These are phyloP conservation scores for Caenorhabditis angaria DNA, from an alignment of 2,888 invertebrate species.

Conservation along the genomic window DNA sequence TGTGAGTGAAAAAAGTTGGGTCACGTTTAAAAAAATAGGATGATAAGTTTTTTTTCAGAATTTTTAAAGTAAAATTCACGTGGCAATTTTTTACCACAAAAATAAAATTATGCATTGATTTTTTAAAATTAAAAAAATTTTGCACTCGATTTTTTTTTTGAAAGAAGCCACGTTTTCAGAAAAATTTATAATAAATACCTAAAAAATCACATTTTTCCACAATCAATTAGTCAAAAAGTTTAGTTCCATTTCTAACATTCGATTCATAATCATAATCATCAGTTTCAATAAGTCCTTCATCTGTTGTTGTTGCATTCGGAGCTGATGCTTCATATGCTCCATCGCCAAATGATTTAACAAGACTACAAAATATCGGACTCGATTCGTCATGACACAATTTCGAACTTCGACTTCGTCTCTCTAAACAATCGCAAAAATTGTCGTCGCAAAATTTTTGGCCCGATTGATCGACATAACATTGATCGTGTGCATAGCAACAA, in stretches of 20 bases:
- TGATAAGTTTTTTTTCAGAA: too few species aligned
- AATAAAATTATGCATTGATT: too few species aligned
- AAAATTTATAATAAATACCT: too few species aligned
- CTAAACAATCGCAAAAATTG: slow-evolving; percentile 52
- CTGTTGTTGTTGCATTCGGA: slow-evolving; percentile 32
- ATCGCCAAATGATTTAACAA: slow-evolving; percentile 48
- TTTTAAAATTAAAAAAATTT: too few species aligned
- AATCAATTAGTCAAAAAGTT: neutral
- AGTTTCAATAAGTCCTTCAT: slow-evolving; percentile 31
- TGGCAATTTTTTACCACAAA: too few species aligned
- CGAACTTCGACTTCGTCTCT: slow-evolving; percentile 38
- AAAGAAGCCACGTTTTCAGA: too few species aligned
- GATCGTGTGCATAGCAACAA: slow-evolving; percentile 9
- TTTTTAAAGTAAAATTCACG: too few species aligned
- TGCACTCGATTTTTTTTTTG: too few species aligned
- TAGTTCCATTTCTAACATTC: slow-evolving; percentile 18
- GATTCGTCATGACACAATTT: slow-evolving; percentile 48
- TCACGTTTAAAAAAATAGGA: too few species aligned
- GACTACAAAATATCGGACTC: slow-evolving; percentile 43
- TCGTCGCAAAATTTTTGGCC: slow-evolving; percentile 57
- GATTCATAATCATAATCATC: slow-evolving; percentile 42
- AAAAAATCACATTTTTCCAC: too few species aligned
- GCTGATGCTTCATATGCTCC: slow-evolving; percentile 42
- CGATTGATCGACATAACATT: slow-evolving; percentile 11
- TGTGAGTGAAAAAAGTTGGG: too few species aligned